phyloP scores from a whole-genome alignment of 2,888 invertebrate genomes.

The Acheta domesticus region DNA sequence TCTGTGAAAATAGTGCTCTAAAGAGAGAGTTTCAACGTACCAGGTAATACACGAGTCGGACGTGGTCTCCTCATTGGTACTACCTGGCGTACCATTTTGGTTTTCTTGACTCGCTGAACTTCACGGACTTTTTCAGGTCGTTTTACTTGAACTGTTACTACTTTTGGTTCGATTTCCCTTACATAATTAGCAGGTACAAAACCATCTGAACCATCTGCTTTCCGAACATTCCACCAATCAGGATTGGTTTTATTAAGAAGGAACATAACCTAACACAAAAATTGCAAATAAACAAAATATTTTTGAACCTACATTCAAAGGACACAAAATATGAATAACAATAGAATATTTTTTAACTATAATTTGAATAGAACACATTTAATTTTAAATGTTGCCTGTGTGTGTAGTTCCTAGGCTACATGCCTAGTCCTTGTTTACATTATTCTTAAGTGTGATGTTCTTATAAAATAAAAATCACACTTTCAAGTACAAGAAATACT shows the following conservation, averaged over 20 bases:
- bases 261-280: conserved; percentile 64
- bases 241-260: conserved; percentile 91
- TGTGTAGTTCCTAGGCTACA: too few relatives aligned
- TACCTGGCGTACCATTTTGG: conserved; percentile 79
- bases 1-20: too few relatives aligned
- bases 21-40: neutral
- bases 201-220: conserved; percentile 86
- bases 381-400: too few relatives aligned
- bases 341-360: too few relatives aligned
- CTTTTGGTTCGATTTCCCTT: conserved; percentile 82
- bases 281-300: neutral
- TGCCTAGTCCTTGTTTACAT: too few relatives aligned
- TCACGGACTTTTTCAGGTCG: conserved; percentile 80
- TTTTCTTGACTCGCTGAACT: conserved; percentile 84
- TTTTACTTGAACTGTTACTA: conserved; percentile 71
- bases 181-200: conserved; percentile 98
- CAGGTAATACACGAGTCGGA: conserved; percentile 21
- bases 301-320: neutral
- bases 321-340: too few relatives aligned
- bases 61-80: conserved; percentile 66
- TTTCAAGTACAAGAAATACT: too few relatives aligned
- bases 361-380: too few relatives aligned
- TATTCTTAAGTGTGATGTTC: too few relatives aligned
- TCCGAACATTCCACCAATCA: conserved; percentile 99
- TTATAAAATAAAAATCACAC: too few relatives aligned